Evolutionary conservation across 1,140 invertebrate species (phyloP).

Genomic region (Trichonephila clavata): DNA sequence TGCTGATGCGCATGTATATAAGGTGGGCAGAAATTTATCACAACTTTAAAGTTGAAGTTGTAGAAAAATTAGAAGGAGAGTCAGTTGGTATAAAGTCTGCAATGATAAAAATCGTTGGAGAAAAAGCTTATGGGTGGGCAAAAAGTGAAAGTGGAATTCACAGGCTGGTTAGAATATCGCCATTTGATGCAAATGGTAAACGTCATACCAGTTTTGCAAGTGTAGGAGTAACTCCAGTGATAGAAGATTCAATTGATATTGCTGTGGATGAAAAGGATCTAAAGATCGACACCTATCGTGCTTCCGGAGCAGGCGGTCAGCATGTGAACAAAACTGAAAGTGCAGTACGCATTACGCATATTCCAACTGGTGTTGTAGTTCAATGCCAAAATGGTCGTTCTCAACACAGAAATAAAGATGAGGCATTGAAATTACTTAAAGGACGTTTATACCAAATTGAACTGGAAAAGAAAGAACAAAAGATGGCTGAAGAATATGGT

Average conservation of each 20-base stretch:
- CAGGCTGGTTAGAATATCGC: conserved; percentile 63
- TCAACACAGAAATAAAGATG: conserved; percentile 49
- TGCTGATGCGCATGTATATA: too few species aligned
- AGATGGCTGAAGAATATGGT: neutral
- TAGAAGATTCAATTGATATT: conserved; percentile 79
- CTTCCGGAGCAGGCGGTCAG: conserved; percentile 83
- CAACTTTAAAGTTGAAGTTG: too few species aligned
- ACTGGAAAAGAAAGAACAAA: neutral
- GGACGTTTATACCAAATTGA: neutral
- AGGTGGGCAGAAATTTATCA: too few species aligned
- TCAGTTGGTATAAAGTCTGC: too few species aligned
- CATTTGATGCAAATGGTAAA: conserved; percentile 31
- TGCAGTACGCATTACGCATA: conserved; percentile 82
- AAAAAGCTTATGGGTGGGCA: too few species aligned
- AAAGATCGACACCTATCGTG: conserved; percentile 81
- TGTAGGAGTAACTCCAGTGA: neutral
- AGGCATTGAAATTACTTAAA: conserved; percentile 18
- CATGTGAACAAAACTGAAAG: conserved; percentile 83
- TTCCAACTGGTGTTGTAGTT: conserved; percentile 78
- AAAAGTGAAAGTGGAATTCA: conserved; percentile 70
- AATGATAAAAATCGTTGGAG: too few species aligned
- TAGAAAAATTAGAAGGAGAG: too few species aligned
- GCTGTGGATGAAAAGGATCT: conserved; percentile 80
- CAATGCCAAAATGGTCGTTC: neutral
- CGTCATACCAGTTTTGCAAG: neutral